Base-by-base conservation (phyloP, 2,888 invertebrate genomes). In the Xanthia togata region DNA sequence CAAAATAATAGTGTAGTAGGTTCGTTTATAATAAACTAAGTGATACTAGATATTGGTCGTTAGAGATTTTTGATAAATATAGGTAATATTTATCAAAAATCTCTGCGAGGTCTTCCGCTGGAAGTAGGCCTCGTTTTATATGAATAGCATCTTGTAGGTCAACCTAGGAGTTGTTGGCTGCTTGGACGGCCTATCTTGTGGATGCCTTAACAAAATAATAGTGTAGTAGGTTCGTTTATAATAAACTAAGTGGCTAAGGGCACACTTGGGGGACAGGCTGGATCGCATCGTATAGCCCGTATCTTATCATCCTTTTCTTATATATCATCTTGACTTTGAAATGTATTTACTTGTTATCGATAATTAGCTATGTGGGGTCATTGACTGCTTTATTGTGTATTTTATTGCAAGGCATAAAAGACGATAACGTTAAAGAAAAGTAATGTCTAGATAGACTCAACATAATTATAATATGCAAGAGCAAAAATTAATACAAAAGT, bases 21-120 rank as follows among this genome's bases (percentile, higher is more conserved):
- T n/a, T n/a, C n/a, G n/a, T n/a, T n/a, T n/a, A n/a, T n/a, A n/a
- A n/a, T n/a, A n/a, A n/a, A n/a, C n/a, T n/a, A n/a, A n/a, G n/a
- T n/a, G n/a, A n/a, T n/a, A n/a, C n/a, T n/a, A n/a, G 41, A 81
- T 64, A 53, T 69, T 76, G 23, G 17, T n/a, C 50, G n/a, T 77
- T 50, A 26, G 3, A n/a, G 8, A n/a, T 44, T 74, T 8, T 4
- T 9, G 5, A n/a, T 74, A 55, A 53, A 50, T 50, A 31, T 9
- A n/a, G n/a, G n/a, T n/a, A n/a, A n/a, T n/a, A n/a, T n/a, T n/a
- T n/a, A n/a, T n/a, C n/a, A n/a, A n/a, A n/a, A n/a, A n/a, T n/a
- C n/a, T n/a, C n/a, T 41, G 11, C 31, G 20, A 9, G 20, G 0
- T 31, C 20, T 60, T 20, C 20, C 31, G 11, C 59, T 59, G 20